Percentiles rank a stretch among this genome's conserved stretches.
These are phyloP conservation scores for Verasper variegatus DNA, from an alignment of 2,113 vertebrate species.

Conservation along the genomic window DNA sequence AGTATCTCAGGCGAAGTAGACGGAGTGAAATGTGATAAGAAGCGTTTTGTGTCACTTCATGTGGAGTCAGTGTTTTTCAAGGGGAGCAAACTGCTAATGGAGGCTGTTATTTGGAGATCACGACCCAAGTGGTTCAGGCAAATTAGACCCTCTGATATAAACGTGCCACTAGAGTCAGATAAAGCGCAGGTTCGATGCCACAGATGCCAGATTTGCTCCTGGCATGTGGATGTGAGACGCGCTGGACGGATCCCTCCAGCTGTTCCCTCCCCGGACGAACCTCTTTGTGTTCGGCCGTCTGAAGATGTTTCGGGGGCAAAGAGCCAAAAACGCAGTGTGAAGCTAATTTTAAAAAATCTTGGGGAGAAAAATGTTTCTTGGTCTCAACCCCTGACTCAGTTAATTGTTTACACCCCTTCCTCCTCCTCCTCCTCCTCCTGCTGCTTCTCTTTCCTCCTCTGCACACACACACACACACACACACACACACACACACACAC, in stretches of 20 bases:
- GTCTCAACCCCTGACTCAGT: constrained; percentile 58
- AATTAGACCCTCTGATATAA: too few relatives aligned
- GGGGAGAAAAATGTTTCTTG: constrained; percentile 10
- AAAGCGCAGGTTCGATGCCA: too few relatives aligned
- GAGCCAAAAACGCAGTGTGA: neutral
- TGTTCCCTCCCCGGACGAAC: constrained; percentile 11
- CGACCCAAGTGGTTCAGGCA: too few relatives aligned
- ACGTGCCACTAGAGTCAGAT: too few relatives aligned
- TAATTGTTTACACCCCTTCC: constrained; percentile 52
- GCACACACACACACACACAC: neutral
- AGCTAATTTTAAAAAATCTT: constrained; percentile 32
- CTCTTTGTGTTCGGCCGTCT: constrained; percentile 9
- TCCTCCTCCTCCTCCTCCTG: constrained; percentile 14
- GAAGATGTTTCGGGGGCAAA: neutral
- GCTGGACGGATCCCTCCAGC: too few relatives aligned
- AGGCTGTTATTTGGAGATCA: too few relatives aligned
- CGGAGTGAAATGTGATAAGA: neutral
- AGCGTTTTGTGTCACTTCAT: too few relatives aligned
- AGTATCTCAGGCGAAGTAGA: constrained; percentile 51
- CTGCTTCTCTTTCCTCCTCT: neutral
- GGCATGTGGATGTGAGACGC: too few relatives aligned
- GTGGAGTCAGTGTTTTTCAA: too few relatives aligned
- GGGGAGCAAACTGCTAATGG: too few relatives aligned
- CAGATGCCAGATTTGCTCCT: too few relatives aligned
- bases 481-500: too few relatives aligned